These are phyloP conservation scores for Eupithecia tripunctaria DNA, from an alignment of 2,888 invertebrate species.

Conservation along the genomic window DNA sequence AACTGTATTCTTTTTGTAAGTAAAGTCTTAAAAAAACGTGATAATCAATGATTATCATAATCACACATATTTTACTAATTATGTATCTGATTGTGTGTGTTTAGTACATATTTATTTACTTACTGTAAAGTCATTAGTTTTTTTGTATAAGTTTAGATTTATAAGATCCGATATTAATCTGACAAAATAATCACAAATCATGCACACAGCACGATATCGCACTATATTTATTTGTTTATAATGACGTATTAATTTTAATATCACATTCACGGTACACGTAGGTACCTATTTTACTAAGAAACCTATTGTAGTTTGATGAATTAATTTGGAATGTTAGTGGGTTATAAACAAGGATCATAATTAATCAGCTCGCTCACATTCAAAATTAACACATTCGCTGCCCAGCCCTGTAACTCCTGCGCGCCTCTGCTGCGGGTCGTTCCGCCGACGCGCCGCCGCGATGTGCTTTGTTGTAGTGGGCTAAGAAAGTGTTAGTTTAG, in stretches of 20 bases:
- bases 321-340: neutral
- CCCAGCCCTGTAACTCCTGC: neutral
- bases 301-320: neutral
- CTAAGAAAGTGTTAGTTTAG: neutral
- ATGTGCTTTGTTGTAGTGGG: neutral
- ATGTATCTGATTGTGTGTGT: neutral
- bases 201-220: neutral
- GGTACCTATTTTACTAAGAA: neutral
- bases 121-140: neutral
- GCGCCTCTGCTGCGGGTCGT: neutral
- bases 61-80: neutral
- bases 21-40: neutral
- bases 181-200: conserved; percentile 6
- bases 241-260: neutral
- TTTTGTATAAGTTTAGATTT: conserved; percentile 2
- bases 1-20: neutral
- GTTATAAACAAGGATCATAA: neutral
- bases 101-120: neutral
- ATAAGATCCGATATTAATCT: neutral
- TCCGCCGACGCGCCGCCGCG: too few species aligned
- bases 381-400: neutral
- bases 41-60: neutral
- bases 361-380: neutral
- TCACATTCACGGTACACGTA: neutral
- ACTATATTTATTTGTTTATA: neutral